Base-by-base conservation (phyloP, 2,797 vertebrate genomes). In the Ammospiza maritima region DNA sequence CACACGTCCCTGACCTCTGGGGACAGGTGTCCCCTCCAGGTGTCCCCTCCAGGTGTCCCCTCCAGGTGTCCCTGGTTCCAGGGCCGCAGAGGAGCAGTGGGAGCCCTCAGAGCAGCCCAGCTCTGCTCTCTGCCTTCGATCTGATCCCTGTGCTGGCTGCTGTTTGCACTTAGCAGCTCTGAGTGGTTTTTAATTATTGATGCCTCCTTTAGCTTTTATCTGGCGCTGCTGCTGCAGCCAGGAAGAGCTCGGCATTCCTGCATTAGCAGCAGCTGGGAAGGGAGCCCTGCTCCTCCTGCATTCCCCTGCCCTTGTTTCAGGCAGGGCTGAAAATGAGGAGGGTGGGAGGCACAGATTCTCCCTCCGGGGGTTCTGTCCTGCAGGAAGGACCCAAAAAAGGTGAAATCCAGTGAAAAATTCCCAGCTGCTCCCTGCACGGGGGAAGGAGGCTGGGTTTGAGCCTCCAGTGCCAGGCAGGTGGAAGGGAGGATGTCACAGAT, bases 131-230 rank as follows among this genome's bases (percentile, higher is more conserved):
- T 90, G 89, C 92, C 76, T 94, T 91, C 89, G 51, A 93, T 87
- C 91, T 85, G 54, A 93, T 87, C 91, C 5, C 9, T n/a, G 3
- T 3, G 34, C 66, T 94, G 86, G 87, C 96, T 94, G 86, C 90
- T 90, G 88, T 89, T 88, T 92, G 96, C 94, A 88, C 88, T 96
- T 90, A 89, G 85, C 25, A 38, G 88, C 88, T 94, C 88, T 94
- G 91, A 96, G 96, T 91, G 95, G 93, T 50, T 81, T 94, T 97
- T 90, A 96, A 97, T 97, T 96, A 97, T 97, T 97, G 96, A 97
- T 97, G 94, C 82, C 88, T 96, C 95, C 90, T 85, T 94, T 76
- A 95, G 94, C 95, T 95, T 96, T 96, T 96, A 94, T 95, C 91
- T 91, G 48, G 5, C 7, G 13, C 21, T 26, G 64, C 78, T 45